Percentiles rank a stretch among this genome's conserved stretches.
Conservation (phyloP, 1,140 invertebrate species). For the Halyomorpha halys region DNA sequence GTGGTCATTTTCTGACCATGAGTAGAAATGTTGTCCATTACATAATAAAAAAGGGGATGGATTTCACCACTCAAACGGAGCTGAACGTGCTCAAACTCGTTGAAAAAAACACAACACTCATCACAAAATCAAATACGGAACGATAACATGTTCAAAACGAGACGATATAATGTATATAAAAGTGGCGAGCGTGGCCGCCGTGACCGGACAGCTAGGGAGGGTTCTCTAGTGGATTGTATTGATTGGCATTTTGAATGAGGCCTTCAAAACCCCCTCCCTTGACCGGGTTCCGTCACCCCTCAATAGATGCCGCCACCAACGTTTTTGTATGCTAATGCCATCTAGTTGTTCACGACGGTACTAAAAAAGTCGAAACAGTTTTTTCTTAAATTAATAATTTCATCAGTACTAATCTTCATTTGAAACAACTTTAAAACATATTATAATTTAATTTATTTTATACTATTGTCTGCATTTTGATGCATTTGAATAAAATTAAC, state of each 20-base stretch:
- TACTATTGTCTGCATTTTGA: too few relatives aligned
- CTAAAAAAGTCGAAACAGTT: too few relatives aligned
- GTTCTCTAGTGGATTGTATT: constrained; percentile 26
- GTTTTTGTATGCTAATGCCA: too few relatives aligned
- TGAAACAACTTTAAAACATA: too few relatives aligned
- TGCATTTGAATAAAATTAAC: too few relatives aligned
- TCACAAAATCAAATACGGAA: too few relatives aligned
- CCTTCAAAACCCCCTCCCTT: constrained; percentile 19
- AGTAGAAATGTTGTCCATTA: neutral
- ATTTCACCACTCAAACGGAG: neutral
- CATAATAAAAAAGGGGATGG: neutral
- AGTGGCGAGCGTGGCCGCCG: constrained; percentile 1
- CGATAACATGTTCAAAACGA: too few relatives aligned
- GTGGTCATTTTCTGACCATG: constrained; percentile 17
- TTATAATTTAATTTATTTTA: too few relatives aligned
- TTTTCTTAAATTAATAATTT: too few relatives aligned
- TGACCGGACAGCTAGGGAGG: constrained; percentile 12
- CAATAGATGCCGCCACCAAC: neutral
- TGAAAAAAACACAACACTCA: neutral
- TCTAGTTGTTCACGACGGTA: too few relatives aligned
- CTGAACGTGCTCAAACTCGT: neutral
- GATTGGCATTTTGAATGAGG: constrained; percentile 32
- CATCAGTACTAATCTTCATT: too few relatives aligned
- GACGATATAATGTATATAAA: neutral
- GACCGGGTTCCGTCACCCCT: neutral